A percentile compares a stretch with the other conserved stretches of the same genome.
Conservation (phyloP, 2,888 invertebrate species). For the Nebria salina region DNA sequence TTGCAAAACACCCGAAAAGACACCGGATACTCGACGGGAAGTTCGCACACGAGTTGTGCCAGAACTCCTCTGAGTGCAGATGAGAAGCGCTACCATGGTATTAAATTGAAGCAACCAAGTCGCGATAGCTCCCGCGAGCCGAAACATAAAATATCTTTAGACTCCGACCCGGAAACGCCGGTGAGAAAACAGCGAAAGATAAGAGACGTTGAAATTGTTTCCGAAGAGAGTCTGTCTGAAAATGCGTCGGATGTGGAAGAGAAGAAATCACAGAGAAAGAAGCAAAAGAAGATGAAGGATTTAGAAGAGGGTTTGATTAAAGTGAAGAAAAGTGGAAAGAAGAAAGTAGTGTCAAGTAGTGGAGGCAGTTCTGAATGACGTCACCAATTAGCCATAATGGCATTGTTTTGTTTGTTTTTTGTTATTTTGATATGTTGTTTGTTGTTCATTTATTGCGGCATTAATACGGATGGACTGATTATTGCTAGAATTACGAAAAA, state of each 20-base stretch:
- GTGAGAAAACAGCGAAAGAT: slow-evolving; percentile 48
- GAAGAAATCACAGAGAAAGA: slow-evolving; percentile 43
- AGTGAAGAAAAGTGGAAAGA: slow-evolving; percentile 52
- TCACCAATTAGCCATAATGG: slow-evolving; percentile 67
- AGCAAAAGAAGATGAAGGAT: slow-evolving; percentile 47
- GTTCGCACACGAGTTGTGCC: slow-evolving; percentile 67
- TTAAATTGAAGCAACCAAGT: slow-evolving; percentile 52
- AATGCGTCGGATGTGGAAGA: slow-evolving; percentile 43
- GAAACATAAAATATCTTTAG: slow-evolving; percentile 29
- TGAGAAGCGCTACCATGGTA: slow-evolving; percentile 52
- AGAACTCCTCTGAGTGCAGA: slow-evolving; percentile 49
- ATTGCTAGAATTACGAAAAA: slow-evolving; percentile 56
- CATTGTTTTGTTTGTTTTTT: slow-evolving; percentile 66
- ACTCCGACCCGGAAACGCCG: slow-evolving; percentile 25
- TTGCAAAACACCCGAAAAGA: slow-evolving; percentile 66
- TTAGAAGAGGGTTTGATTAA: slow-evolving; percentile 50
- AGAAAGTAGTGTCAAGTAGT: slow-evolving; percentile 51
- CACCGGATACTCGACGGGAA: slow-evolving; percentile 76
- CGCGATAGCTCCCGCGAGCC: slow-evolving; percentile 49
- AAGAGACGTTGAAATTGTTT: slow-evolving; percentile 53
- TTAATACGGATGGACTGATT: slow-evolving; percentile 65
- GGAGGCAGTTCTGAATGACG: slow-evolving; percentile 64
- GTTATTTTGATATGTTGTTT: slow-evolving; percentile 67
- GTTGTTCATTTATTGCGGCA: slow-evolving; percentile 68
- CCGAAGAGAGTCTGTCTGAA: slow-evolving; percentile 49